Evolutionary conservation across 2,797 vertebrate species (phyloP), one percentile per base, ranked within the genome.

Genomic region (Acanthopagrus latus): DNA sequence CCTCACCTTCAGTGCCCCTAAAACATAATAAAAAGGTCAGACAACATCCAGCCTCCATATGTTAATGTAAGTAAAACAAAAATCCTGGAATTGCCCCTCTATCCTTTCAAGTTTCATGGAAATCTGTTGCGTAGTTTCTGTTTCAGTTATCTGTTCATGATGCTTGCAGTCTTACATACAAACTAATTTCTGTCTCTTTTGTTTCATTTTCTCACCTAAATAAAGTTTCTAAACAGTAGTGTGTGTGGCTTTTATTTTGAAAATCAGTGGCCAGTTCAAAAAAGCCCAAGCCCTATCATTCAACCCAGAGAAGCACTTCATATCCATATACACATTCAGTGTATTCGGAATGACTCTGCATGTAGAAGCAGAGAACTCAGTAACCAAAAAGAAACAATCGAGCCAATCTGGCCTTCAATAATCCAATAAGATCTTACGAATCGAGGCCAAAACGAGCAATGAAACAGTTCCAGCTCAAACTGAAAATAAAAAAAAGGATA

Each of bases 401-500:
- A 60, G 11, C 0, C 1, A 71, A 3, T 73, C 17, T 21, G 33
- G 43, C 38, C n/a, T 52, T 41, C 20, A 65, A 43, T 44, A 21
- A 68, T 27, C 48, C n/a, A 54, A 25, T 57, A 51, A 51, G 14
- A 62, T 44, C 17, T 64, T 16, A 8, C 21, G 3, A 66, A 44
- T 80, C 27, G 21, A 38, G 29, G 52, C n/a, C 38, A 59, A 27
- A 60, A 41, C 17, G 1, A 47, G 16, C 25, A 18, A 56, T 54
- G 18, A 80, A 82, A 82, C 51, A 1, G 17, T 51, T 74, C 27
- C 67, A 81, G 33, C 58, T 69, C 58, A 73, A 67, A 72, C 25
- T 59, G 33, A 80, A 65, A 67, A 72, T 21, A 50, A 48, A 74
- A 48, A 74, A 33, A 69, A 78, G 41, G 52, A 79, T 67, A 79